Conservation (phyloP, 1,140 invertebrate species). For the Heliconius congener region DNA sequence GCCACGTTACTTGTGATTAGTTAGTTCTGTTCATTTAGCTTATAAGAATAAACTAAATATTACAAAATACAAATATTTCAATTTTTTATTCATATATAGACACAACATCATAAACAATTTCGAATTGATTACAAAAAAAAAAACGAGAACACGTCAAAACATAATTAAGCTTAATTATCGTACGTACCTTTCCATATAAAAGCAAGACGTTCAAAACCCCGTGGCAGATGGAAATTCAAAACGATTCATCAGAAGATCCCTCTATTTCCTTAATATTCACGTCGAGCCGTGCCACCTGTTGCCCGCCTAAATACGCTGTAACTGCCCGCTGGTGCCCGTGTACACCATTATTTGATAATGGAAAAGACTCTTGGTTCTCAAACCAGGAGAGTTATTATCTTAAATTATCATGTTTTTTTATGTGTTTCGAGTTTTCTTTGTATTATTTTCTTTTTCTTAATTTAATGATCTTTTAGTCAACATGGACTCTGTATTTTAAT, state of each 20-base stretch:
- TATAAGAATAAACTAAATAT: too few relatives aligned
- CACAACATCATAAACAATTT: not conserved
- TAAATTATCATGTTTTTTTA: not conserved
- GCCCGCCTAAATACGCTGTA: conserved; percentile 38
- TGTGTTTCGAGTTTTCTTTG: not conserved
- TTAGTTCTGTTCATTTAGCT: too few relatives aligned
- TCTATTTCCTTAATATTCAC: conserved; percentile 39
- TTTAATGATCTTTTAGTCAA: not conserved
- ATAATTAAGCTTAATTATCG: not conserved
- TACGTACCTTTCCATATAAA: not conserved
- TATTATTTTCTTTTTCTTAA: not conserved
- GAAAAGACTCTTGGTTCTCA: conserved; percentile 10
- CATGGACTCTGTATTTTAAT: too few relatives aligned
- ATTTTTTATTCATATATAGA: too few relatives aligned
- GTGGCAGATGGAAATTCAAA: conserved; percentile 25
- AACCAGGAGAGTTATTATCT: not conserved
- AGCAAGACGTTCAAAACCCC: conserved; percentile 5
- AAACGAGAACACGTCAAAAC: not conserved
- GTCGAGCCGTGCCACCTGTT: conserved; percentile 38
- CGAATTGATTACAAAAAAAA: not conserved
- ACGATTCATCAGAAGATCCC: conserved; percentile 35
- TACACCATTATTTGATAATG: conserved; percentile 37
- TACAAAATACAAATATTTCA: too few relatives aligned
- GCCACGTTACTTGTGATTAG: too few relatives aligned
- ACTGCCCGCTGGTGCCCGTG: conserved; percentile 34